phyloP scores from a whole-genome alignment of 2,888 invertebrate genomes.

The Apomyelois bistriatella region DNA sequence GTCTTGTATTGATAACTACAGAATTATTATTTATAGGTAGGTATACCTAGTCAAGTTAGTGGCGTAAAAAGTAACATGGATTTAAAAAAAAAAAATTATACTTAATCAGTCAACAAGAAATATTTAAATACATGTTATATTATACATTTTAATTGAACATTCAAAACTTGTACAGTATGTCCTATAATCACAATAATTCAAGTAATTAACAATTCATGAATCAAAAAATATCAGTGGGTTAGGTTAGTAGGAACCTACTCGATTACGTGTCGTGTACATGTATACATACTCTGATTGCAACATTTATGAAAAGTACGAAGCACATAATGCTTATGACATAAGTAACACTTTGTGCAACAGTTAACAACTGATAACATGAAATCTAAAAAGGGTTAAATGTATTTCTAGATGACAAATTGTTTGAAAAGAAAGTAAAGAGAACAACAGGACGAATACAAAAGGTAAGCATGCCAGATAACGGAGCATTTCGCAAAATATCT shows the following conservation, averaged over 20 bases:
- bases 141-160: no score
- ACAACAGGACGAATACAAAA: slow-evolving; percentile 14
- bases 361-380: slow-evolving; percentile 1
- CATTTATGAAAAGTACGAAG: slow-evolving; percentile 27
- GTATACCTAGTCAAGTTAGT: no score
- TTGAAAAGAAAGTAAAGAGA: background rate
- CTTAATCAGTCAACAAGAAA: slow-evolving; percentile 1
- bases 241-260: slow-evolving; percentile 24
- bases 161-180: no score
- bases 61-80: no score
- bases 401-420: background rate
- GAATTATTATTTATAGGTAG: background rate
- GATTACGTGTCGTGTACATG: no score
- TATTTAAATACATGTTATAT: slow-evolving; percentile 17
- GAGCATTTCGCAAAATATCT: slow-evolving; percentile 19
- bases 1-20: slow-evolving; percentile 4
- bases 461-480: slow-evolving; percentile 31
- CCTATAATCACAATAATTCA: background rate
- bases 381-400: slow-evolving; percentile 2
- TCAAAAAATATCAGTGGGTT: slow-evolving; percentile 27
- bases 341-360: slow-evolving; percentile 23
- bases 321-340: slow-evolving; percentile 25
- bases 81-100: no score
- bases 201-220: slow-evolving; percentile 24
- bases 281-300: slow-evolving; percentile 21